These are phyloP conservation scores for Monoplex corrugatus DNA, from an alignment of 2,888 invertebrate genomes.

Conservation along the genomic window DNA sequence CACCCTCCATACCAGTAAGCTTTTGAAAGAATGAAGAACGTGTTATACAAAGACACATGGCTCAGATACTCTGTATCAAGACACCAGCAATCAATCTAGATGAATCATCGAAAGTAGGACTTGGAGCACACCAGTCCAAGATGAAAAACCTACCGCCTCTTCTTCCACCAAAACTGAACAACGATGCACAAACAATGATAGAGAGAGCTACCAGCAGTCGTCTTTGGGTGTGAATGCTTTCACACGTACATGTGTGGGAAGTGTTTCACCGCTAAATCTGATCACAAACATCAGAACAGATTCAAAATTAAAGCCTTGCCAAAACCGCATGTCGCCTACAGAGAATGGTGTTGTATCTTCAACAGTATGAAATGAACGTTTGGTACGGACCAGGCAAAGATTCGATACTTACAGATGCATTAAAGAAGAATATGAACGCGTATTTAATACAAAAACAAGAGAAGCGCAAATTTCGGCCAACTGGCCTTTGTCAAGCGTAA, in stretches of 20 bases:
- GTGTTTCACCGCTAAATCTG: neutral
- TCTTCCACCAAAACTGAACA: neutral
- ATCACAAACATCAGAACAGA: neutral
- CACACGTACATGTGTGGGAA: neutral
- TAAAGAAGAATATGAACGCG: no score
- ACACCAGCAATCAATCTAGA: neutral
- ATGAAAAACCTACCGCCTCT: neutral
- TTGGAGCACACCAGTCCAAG: neutral
- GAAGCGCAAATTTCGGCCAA: no score
- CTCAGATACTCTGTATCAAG: neutral
- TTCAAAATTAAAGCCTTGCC: neutral
- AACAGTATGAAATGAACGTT: neutral
- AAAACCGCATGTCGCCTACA: neutral
- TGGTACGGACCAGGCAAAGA: conserved; percentile 20
- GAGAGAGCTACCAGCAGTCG: neutral
- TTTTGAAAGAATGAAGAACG: neutral
- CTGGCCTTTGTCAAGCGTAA: no score
- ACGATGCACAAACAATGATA: conserved; percentile 9
- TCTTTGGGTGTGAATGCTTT: conserved; percentile 24
- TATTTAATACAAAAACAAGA: no score
- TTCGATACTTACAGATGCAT: neutral
- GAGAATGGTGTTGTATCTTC: neutral
- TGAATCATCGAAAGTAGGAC: neutral
- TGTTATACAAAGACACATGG: neutral
- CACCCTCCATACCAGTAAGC: neutral